A percentile compares a stretch with the other conserved stretches of the same genome.
phyloP scores from a whole-genome alignment of 2,113 vertebrate genomes.

The Hystrix brachyura region DNA sequence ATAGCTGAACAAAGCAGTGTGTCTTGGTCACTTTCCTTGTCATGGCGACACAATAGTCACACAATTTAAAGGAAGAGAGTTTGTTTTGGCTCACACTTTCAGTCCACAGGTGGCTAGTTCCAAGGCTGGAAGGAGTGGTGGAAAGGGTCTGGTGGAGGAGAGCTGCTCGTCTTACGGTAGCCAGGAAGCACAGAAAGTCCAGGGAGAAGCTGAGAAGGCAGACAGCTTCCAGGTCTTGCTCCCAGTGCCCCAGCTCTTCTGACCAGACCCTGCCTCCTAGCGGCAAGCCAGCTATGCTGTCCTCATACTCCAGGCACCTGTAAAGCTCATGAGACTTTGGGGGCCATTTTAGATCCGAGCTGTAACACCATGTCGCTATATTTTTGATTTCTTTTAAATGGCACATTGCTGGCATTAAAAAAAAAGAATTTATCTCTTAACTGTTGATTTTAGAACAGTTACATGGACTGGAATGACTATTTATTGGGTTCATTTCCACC shows the following conservation, averaged over 20 bases:
- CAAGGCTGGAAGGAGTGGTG: not conserved
- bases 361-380: not conserved
- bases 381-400: constrained; percentile 29
- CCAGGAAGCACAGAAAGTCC: not conserved
- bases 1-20: not conserved
- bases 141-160: not conserved
- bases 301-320: not conserved
- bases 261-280: too few relatives aligned
- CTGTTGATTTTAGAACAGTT: not conserved
- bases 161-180: not conserved
- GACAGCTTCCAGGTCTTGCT: not conserved
- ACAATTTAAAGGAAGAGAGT: not conserved
- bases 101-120: not conserved
- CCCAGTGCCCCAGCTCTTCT: not conserved
- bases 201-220: not conserved
- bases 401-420: not conserved
- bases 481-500: not conserved
- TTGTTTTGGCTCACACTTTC: not conserved
- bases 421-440: not conserved
- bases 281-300: too few relatives aligned
- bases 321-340: not conserved
- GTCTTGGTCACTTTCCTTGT: not conserved
- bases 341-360: not conserved
- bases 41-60: not conserved
- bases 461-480: not conserved